These are phyloP conservation scores for Zelleria hepariella DNA, from an alignment of 2,888 invertebrate species.

Conservation along the genomic window DNA sequence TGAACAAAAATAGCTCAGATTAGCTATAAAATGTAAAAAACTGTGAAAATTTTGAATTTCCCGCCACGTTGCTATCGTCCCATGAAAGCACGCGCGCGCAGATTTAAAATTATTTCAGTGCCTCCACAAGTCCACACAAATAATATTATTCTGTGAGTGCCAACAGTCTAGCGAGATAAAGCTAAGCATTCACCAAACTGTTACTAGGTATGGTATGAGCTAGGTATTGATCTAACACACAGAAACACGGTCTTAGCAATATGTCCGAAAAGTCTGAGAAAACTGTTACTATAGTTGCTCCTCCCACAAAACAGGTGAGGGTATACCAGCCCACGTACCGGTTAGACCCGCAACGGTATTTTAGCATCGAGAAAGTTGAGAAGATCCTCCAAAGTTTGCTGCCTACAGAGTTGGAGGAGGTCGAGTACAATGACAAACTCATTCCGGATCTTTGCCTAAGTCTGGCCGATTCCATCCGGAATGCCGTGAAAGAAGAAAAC, in stretches of 20 bases:
- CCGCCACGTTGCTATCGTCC: too few species aligned
- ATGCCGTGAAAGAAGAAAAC: slow-evolving; percentile 74
- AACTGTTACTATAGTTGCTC: slow-evolving; percentile 13
- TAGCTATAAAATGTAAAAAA: too few species aligned
- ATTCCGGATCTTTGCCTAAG: slow-evolving; percentile 70
- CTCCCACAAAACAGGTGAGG: slow-evolving; percentile 46
- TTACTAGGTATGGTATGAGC: neutral
- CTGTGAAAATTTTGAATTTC: too few species aligned
- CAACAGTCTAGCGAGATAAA: too few species aligned
- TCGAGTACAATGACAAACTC: slow-evolving; percentile 74
- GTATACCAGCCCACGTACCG: slow-evolving; percentile 76
- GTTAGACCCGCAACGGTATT: slow-evolving; percentile 74
- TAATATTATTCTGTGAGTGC: too few species aligned
- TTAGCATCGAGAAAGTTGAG: slow-evolving; percentile 73
- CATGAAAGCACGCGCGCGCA: too few species aligned
- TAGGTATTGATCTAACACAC: neutral
- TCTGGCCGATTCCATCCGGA: slow-evolving; percentile 73
- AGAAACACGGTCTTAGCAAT: neutral
- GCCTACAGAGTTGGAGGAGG: slow-evolving; percentile 70
- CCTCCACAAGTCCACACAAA: too few species aligned
- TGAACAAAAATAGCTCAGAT: too few species aligned
- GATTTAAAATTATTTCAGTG: too few species aligned
- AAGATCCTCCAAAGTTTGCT: slow-evolving; percentile 73
- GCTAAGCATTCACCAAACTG: neutral
- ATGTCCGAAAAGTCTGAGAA: slow-evolving; percentile 31